Base-by-base conservation (phyloP, 2,888 invertebrate species). In the Myathropa florea region DNA sequence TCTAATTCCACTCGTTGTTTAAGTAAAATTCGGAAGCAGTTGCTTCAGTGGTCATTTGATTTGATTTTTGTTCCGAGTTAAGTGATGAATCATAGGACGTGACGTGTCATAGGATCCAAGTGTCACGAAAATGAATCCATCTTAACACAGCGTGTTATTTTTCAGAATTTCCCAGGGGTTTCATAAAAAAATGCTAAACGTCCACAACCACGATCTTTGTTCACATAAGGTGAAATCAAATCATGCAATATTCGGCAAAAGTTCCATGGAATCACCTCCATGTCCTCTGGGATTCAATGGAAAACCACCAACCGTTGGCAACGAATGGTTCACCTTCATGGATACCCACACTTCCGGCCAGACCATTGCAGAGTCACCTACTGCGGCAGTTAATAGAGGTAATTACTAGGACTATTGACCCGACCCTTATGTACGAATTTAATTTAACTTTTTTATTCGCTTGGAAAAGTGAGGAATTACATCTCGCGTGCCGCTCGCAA, bases 331-430 rank as follows among this genome's bases (percentile, higher is more conserved):
- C 39, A 46, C 39, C 39, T 46, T n/a, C n/a, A 46, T 46, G 46
- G 18, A 46, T 2, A 46, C 18, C 46, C 46, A 18, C 9, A 30
- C 55, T 30, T 57, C 30, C 21, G 23, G 6, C 26, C 1, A 26
- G 33, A 36, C 80, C 59, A 71, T 39, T 75, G 65, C 68, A 72
- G n/a, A 36, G 70, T 59, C 30, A 64, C 53, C 70, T 46, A 53
- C 67, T 72, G 83, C 67, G 57, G 73, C 70, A 72, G 75, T 75
- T 79, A 80, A 75, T 71, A 39, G n/a, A n/a, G n/a, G n/a, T 84
- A 80, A 80, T 84, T 84, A 64, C 75, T 53, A 75, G 70, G 70
- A 65, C 70, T 84, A 84, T 75, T 80, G 80, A 75, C 59, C 65
- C 75, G 70, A 65, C 73, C 30, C 23, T 70, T 83, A 75, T 33